Base-by-base conservation (phyloP, 2,113 vertebrate genomes). In the Oophaga pumilio region DNA sequence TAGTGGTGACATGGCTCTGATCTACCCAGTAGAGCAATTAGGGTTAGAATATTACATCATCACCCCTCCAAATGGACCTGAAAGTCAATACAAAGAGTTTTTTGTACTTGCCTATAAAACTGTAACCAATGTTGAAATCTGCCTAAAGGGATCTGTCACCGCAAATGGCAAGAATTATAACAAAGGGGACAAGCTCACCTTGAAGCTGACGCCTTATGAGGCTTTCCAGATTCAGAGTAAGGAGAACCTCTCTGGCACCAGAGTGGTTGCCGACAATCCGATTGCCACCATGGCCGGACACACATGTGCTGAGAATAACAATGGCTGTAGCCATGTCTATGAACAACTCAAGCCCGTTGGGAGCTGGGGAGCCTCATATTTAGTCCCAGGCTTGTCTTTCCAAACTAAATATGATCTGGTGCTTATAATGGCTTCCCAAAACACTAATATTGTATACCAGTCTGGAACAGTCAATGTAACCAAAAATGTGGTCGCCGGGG, bases 291-390 rank as follows among this genome's bases (percentile, higher is more conserved):
- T 94, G 60, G 91, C 91, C 0, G 95, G 95, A 0, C 95, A 96
- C 90, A 92, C 83, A 0, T 96, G 96, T 26, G 89, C 89, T 0
- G 90, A 88, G 90, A 28, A 49, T 0, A 88, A 89, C 13, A 22
- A 86, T 0, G 90, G 74, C 1, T 95, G 91, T 17, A 93, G 95
- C 86, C 91, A 94, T 0, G 93, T 95, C 4, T 94, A 91, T 1
- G 95, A 96, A 84, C 95, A 96, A 88, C 93, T 96, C 2, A 88
- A 93, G 24, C 95, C 95, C 0, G 73, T 94, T 0, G 62, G 10
- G 5, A 68, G 1, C 0, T 96, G 96, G 96, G 95, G 94, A n/a
- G 89, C 49, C 0, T 85, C 18, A 22, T 96, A 93, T 2, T 0
- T 94, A 0, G 82, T 96, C 1, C 90, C 94, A 1, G 91, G 94